Conservation (phyloP, 2,113 vertebrate species). For the Leucosticte australis region DNA sequence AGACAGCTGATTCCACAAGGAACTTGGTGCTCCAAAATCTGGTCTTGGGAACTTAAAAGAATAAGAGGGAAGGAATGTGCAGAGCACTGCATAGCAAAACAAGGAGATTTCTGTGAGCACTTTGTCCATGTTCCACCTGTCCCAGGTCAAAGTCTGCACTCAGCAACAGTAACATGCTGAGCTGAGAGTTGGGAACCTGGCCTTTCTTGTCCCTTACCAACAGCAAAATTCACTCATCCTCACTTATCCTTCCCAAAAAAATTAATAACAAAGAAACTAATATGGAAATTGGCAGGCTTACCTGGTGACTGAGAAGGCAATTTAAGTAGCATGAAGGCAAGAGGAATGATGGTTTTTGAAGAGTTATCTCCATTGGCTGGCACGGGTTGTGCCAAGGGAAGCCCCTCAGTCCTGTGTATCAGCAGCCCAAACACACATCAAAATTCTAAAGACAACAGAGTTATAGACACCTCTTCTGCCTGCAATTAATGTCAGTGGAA, state of each 20-base stretch:
- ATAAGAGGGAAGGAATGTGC: rapidly evolving
- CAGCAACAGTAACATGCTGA: rapidly evolving
- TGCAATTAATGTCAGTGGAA: neutral
- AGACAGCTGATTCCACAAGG: neutral
- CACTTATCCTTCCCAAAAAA: neutral
- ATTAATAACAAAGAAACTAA: neutral
- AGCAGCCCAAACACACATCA: neutral
- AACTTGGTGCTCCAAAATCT: neutral
- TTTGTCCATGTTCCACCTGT: neutral
- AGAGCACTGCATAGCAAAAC: neutral
- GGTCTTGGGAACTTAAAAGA: neutral
- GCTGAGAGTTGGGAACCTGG: neutral
- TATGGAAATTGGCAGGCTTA: slow-evolving; percentile 11
- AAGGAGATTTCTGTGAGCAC: neutral
- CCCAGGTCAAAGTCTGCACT: neutral
- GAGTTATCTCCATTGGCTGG: slow-evolving; percentile 80
- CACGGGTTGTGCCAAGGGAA: neutral
- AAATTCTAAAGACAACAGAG: neutral
- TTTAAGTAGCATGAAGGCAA: slow-evolving; percentile 79
- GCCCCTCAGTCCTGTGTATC: neutral
- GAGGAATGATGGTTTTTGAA: slow-evolving; percentile 78
- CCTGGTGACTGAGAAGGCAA: slow-evolving; percentile 76
- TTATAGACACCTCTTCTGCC: neutral
- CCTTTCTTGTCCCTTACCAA: neutral
- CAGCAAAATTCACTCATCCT: neutral